Evolutionary conservation across 2,113 vertebrate genomes (phyloP).

Genomic region (Serilophus lunatus): DNA sequence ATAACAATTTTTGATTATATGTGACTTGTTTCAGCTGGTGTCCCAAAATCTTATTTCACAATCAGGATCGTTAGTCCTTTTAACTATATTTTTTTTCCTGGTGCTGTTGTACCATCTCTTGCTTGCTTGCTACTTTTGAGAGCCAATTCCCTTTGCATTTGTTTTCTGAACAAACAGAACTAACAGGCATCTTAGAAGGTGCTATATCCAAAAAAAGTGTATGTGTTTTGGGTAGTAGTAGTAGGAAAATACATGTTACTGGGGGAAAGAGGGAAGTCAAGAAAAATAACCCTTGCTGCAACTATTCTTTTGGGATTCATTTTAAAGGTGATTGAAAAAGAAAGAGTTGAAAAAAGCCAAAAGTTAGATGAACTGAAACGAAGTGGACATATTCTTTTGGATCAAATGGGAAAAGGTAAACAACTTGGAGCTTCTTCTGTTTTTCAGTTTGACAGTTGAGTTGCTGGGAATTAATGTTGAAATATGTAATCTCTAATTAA

Average conservation of each 20-base stretch:
- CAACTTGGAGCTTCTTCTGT: background rate
- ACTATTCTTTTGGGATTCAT: background rate
- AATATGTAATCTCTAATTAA: background rate
- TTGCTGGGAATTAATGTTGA: background rate
- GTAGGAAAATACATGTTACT: background rate
- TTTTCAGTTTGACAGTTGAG: background rate
- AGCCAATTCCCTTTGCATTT: background rate
- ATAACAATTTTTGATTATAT: background rate
- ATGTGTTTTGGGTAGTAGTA: background rate
- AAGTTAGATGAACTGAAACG: slow-evolving; percentile 72
- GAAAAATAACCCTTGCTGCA: background rate
- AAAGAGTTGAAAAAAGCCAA: slow-evolving; percentile 73
- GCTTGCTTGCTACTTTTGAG: background rate
- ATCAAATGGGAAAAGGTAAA: slow-evolving; percentile 87
- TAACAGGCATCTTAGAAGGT: background rate
- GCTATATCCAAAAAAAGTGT: background rate
- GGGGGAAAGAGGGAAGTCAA: background rate
- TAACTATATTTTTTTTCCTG: background rate
- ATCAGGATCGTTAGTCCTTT: background rate
- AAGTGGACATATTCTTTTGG: slow-evolving; percentile 76
- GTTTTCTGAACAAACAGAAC: background rate
- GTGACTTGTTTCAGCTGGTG: background rate
- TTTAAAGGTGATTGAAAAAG: slow-evolving; percentile 80
- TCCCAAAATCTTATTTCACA: background rate
- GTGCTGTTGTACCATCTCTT: background rate